Evolutionary conservation across 2,113 vertebrate genomes (phyloP), one percentile per base, ranked within the genome.

Genomic region (Cynocephalus volans): DNA sequence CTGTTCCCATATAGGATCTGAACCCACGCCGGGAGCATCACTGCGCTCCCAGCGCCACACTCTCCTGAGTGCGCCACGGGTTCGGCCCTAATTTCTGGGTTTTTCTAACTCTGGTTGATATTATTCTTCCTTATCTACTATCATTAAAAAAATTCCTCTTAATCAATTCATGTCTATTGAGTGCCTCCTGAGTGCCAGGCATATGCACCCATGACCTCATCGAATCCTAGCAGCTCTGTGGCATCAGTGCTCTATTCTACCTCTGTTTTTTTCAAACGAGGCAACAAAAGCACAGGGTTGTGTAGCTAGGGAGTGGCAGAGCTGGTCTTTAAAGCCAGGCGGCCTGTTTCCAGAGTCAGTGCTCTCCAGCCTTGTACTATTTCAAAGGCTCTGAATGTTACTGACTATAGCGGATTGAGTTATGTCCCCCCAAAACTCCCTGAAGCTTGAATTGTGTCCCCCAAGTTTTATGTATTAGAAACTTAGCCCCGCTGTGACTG

Each of bases 131-230:
- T 28, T 28, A 14, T 41, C 24, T 85, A 72, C 58, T 52, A 12
- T 50, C 24, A 50, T 33, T 86, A 60, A 62, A 79, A 75, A 41
- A 23, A 76, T 48, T 50, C 76, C 75, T 50, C 24, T n/a, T 24
- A 24, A 54, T 26, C 21, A 62, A 48, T 65, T 50, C 1, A 0
- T 14, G 36, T 24, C 79, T 48, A 2, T n/a, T 41, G 26, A 60
- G 23, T 11, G 6, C 41, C 91, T 31, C 1, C 52, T n/a, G 48
- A 24, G 62, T 18, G n/a, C 36, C 58, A 54, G 23, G 23, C 14
- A 1, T 4, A 2, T 4, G 11, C 45, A 21, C 14, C 28, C 41
- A 2, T 8, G 0, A 50, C 13, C 48, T 41, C 23, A 3, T 18
- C 28, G 28, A 1, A 65, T 36, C 26, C 36, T 21, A 31, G 45